A percentile compares a stretch with the other conserved stretches of the same genome.
These are phyloP conservation scores for Folsomia candida DNA, from an alignment of 2,888 invertebrate genomes.

Conservation along the genomic window DNA sequence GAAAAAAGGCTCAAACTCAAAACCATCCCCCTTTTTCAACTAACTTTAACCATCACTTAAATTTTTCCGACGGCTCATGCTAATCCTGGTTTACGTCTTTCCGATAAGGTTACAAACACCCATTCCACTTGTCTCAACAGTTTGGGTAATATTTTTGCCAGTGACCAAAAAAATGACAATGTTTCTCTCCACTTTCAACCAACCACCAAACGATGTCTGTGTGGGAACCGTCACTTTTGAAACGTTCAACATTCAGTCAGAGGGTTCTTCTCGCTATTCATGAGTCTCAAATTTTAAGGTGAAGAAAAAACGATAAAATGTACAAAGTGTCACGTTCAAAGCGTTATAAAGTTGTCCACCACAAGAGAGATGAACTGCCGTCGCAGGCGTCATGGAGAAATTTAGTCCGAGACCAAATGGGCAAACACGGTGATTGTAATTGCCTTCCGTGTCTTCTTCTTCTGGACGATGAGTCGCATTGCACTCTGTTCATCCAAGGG, in stretches of 20 bases:
- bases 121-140: background rate
- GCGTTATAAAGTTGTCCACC: background rate
- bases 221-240: background rate
- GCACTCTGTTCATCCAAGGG: too few relatives aligned
- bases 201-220: background rate
- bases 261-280: too few relatives aligned
- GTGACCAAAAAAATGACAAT: too few relatives aligned
- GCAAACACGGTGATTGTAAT: background rate
- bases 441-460: too few relatives aligned
- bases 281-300: background rate
- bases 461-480: too few relatives aligned
- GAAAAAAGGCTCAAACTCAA: background rate
- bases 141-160: background rate
- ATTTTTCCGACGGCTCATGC: background rate
- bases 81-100: background rate
- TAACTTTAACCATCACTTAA: background rate
- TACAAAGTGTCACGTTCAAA: background rate
- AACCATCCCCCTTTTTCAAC: background rate
- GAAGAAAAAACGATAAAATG: background rate
- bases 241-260: too few relatives aligned
- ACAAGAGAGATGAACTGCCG: slow-evolving; percentile 4
- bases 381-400: background rate
- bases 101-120: background rate
- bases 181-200: background rate
- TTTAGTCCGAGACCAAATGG: too few relatives aligned